These are phyloP conservation scores for Iguana delicatissima DNA, from an alignment of 2,797 vertebrate species.

Conservation along the genomic window DNA sequence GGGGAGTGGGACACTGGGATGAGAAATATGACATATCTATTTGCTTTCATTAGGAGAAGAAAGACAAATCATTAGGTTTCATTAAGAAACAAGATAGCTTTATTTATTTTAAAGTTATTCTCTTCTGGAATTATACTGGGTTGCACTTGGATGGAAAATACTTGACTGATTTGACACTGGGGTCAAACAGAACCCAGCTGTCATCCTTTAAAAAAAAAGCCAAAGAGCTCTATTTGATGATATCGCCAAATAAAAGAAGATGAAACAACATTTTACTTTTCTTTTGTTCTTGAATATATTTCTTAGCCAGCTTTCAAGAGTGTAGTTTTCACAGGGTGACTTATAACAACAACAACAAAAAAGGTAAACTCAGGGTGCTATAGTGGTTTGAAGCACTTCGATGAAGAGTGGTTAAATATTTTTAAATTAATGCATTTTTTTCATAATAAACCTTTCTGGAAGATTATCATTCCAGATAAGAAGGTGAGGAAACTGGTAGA, in stretches of 20 bases:
- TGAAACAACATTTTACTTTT: too few relatives aligned
- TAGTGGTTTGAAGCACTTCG: too few relatives aligned
- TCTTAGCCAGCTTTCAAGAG: neutral
- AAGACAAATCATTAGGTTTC: constrained; percentile 61
- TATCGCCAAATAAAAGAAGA: too few relatives aligned
- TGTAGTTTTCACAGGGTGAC: neutral
- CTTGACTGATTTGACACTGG: neutral
- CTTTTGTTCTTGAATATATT: neutral
- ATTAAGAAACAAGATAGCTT: constrained; percentile 46
- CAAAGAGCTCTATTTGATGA: neutral
- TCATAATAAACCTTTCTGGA: neutral
- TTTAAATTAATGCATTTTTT: neutral
- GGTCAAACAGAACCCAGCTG: neutral
- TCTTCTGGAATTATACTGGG: constrained; percentile 33
- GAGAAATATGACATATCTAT: constrained; percentile 35
- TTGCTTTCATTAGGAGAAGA: constrained; percentile 61
- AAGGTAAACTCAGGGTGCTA: too few relatives aligned
- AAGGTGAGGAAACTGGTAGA: neutral
- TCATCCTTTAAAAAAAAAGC: neutral
- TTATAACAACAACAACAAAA: too few relatives aligned
- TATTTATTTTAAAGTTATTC: constrained; percentile 45
- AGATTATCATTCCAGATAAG: too few relatives aligned
- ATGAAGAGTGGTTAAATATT: neutral
- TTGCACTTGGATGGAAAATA: neutral
- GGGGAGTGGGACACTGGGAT: neutral